A percentile compares a stretch with the other conserved stretches of the same genome.
Evolutionary conservation across 2,113 vertebrate species (phyloP).

Genomic region (Nerophis ophidion): DNA sequence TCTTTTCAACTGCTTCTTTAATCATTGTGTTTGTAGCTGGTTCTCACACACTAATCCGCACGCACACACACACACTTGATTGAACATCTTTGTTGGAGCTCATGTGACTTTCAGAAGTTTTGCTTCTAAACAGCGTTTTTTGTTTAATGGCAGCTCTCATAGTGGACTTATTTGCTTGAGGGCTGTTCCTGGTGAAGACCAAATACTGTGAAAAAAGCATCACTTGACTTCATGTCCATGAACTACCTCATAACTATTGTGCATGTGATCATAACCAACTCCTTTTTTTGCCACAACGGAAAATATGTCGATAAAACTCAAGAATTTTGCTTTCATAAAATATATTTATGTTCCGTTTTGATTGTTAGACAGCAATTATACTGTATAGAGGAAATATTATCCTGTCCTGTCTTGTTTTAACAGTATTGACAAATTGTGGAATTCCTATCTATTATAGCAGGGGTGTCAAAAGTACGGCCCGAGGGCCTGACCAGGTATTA

Average conservation of each 20-base stretch:
- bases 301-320: too few species aligned
- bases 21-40: conserved; percentile 10
- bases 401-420: not conserved
- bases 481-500: too few species aligned
- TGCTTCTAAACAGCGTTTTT: conserved; percentile 19
- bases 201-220: conserved; percentile 19
- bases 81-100: conserved; percentile 11
- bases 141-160: conserved; percentile 29
- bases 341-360: too few species aligned
- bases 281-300: not conserved
- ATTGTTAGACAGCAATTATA: too few species aligned
- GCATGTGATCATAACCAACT: not conserved
- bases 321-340: too few species aligned
- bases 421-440: not conserved
- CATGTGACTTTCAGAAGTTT: conserved; percentile 32
- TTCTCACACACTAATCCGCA: not conserved
- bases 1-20: conserved; percentile 20
- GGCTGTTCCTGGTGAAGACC: conserved; percentile 17
- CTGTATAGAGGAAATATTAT: too few species aligned
- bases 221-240: conserved; percentile 47
- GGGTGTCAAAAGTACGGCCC: too few species aligned
- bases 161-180: conserved; percentile 22
- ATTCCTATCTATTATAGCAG: not conserved
- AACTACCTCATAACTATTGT: not conserved
- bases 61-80: not conserved